A percentile compares a stretch with the other conserved stretches of the same genome.
Conservation (phyloP, 2,797 vertebrate genomes). For the Microcaecilia unicolor region DNA sequence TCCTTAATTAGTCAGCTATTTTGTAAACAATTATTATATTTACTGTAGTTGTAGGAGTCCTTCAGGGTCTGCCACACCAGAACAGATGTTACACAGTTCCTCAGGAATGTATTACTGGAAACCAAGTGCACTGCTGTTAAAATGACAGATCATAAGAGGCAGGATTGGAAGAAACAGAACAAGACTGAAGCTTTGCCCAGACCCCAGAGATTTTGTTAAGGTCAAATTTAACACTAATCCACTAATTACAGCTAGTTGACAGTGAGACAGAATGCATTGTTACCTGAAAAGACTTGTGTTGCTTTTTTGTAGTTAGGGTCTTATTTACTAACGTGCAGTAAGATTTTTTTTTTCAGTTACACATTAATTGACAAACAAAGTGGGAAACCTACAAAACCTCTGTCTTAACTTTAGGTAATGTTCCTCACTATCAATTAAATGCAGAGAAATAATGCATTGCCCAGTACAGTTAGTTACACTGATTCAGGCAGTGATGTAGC, state of each 20-base stretch:
- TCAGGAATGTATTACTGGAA: not conserved
- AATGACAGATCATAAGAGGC: not conserved
- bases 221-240: not conserved
- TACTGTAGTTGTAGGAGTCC: not conserved
- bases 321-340: no score
- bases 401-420: no score
- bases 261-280: not conserved
- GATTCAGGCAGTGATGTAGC: no score
- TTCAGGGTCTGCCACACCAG: not conserved
- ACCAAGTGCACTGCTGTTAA: not conserved
- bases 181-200: not conserved
- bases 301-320: no score
- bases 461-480: no score
- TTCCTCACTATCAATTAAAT: no score
- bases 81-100: not conserved
- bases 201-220: not conserved
- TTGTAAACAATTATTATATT: not conserved
- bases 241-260: not conserved
- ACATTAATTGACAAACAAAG: no score
- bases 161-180: not conserved
- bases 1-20: not conserved
- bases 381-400: no score
- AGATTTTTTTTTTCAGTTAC: no score
- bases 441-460: no score
- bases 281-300: no score